Base-by-base conservation (phyloP, 1,140 invertebrate species). In the Popillia japonica region DNA sequence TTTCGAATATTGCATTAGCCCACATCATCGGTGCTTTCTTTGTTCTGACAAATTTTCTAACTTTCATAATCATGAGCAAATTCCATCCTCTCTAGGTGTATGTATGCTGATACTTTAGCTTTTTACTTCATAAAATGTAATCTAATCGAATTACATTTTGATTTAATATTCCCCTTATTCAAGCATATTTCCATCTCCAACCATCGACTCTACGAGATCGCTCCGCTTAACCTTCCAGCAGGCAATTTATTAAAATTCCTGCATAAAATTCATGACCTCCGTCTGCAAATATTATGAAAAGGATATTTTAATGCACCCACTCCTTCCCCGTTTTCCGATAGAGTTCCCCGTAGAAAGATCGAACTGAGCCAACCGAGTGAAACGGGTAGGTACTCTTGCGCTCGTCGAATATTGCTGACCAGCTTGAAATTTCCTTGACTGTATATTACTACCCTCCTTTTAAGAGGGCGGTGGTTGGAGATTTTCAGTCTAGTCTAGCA, bases 121-220 rank as follows among this genome's bases (percentile, higher is more conserved):
- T 4, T 1, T 34, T 4, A 34, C 27, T 34, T 34, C 1, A 34
- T 48, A 10, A 48, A 48, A 17, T 2, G n/a, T 10, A 1, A 10
- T 68, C 61, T 68, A 68, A 68, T 68, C 27, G 22, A 68, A 68
- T 68, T 68, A 68, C 61, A 22, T 14, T 27, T 68, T 68, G 61
- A 68, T 68, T 68, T 68, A 68, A 68, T 68, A 68, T 68, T 68
- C 61, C n/a, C 22, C 61, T 68, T 68, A 68, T 68, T 34, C 22
- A 27, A 68, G 61, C 22, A 68, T 22, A 68, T 68, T 68, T 20
- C 61, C 20, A 3, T 7, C 3, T 68, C 22, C 22, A 48, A 10
- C 61, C 6, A 64, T 64, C 61, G 61, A 11, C 23, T 23, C 17
- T 64, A n/a, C 17, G 61, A 23, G 20, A 27, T 68, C 20, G 61